These are phyloP conservation scores for Pipa parva DNA, from an alignment of 2,113 vertebrate species.

Conservation along the genomic window DNA sequence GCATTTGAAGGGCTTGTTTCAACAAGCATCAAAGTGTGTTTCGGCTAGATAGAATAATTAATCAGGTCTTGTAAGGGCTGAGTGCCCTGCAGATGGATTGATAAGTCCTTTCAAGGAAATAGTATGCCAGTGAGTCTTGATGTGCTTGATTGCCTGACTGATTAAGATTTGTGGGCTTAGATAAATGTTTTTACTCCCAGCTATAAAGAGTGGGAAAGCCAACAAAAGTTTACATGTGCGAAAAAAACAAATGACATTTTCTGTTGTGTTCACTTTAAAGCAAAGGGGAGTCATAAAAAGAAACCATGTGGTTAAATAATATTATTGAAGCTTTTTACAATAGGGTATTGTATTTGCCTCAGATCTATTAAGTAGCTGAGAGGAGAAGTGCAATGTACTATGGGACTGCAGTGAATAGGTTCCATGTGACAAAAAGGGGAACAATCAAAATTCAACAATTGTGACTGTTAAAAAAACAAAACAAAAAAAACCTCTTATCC, in stretches of 20 bases:
- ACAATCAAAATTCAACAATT: too few relatives aligned
- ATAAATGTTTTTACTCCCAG: slow-evolving; percentile 49
- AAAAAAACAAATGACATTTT: slow-evolving; percentile 27
- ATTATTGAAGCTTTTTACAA: too few relatives aligned
- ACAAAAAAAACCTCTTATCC: too few relatives aligned
- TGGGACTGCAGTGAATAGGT: too few relatives aligned
- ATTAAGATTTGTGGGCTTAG: slow-evolving; percentile 56
- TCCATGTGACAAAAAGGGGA: too few relatives aligned
- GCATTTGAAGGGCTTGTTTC: slow-evolving; percentile 55
- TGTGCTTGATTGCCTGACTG: slow-evolving; percentile 62
- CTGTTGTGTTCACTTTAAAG: slow-evolving; percentile 18
- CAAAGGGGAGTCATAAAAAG: neutral
- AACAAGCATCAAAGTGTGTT: slow-evolving; percentile 71
- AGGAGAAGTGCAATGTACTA: too few relatives aligned
- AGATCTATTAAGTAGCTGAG: too few relatives aligned
- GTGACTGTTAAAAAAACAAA: too few relatives aligned
- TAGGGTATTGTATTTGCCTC: too few relatives aligned
- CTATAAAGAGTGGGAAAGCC: slow-evolving; percentile 46
- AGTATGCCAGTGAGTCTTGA: slow-evolving; percentile 70
- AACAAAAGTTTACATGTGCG: slow-evolving; percentile 24
- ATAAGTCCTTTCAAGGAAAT: slow-evolving; percentile 78
- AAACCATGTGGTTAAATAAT: too few relatives aligned
- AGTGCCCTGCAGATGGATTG: slow-evolving; percentile 80
- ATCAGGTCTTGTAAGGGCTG: slow-evolving; percentile 76
- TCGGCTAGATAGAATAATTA: slow-evolving; percentile 68